These are phyloP conservation scores for Busseola fusca DNA, from an alignment of 2,888 invertebrate species.

Conservation along the genomic window DNA sequence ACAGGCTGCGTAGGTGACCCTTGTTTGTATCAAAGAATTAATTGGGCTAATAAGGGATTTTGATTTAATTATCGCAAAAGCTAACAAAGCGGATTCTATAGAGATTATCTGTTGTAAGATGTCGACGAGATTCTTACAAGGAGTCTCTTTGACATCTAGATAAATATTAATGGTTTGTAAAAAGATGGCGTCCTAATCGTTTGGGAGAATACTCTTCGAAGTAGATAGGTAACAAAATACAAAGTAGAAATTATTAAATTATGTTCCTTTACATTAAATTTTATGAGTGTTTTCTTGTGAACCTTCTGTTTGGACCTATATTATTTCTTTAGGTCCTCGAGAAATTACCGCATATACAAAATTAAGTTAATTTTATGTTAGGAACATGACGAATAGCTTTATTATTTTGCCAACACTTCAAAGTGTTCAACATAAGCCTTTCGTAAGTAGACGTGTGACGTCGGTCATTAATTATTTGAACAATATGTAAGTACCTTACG, in stretches of 20 bases:
- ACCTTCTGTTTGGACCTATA: too few relatives aligned
- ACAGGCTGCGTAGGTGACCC: not conserved
- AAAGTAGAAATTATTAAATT: not conserved
- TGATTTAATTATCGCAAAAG: conserved; percentile 48
- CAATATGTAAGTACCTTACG: too few relatives aligned
- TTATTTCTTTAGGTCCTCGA: not conserved
- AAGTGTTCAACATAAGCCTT: not conserved
- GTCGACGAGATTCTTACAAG: conserved; percentile 22
- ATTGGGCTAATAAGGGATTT: conserved; percentile 50
- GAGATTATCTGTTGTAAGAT: conserved; percentile 48
- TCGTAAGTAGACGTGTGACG: conserved; percentile 1
- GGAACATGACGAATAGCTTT: not conserved
- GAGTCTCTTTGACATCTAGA: conserved; percentile 24
- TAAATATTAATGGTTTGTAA: conserved; percentile 46
- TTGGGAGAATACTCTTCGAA: too few relatives aligned
- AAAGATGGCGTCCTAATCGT: conserved; percentile 6
- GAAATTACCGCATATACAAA: not conserved
- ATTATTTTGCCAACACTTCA: not conserved
- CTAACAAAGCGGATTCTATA: conserved; percentile 36
- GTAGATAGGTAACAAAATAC: not conserved
- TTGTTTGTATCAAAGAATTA: conserved; percentile 51
- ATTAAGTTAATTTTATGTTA: not conserved
- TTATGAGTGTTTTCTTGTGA: too few relatives aligned
- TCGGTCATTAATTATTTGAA: conserved; percentile 6
- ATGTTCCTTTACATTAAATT: not conserved